Evolutionary conservation across 2,888 invertebrate species (phyloP).

Genomic region (Eupeodes luniger): DNA sequence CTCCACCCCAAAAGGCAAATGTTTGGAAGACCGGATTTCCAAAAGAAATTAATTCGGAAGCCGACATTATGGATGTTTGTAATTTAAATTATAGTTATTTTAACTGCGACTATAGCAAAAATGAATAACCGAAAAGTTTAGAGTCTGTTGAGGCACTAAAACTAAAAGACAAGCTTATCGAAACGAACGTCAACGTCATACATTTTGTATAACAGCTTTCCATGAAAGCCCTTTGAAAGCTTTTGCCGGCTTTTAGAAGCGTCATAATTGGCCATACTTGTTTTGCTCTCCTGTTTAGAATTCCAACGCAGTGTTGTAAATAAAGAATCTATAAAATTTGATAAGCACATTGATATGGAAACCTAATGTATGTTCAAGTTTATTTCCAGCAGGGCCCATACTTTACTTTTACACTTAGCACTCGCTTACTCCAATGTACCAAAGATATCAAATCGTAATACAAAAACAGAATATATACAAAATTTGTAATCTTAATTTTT

Average conservation of each 20-base stretch:
- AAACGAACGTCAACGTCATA: not conserved
- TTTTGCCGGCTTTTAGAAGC: not conserved
- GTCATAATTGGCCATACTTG: not conserved
- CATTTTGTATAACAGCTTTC: not conserved
- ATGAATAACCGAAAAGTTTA: not conserved
- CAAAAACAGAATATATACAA: too few species aligned
- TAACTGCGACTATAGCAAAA: not conserved
- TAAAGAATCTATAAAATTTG: too few species aligned
- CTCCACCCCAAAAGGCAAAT: constrained; percentile 83
- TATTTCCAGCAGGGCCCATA: too few species aligned
- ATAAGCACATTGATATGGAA: too few species aligned
- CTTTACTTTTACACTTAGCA: too few species aligned
- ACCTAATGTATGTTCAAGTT: too few species aligned
- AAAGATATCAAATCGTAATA: too few species aligned
- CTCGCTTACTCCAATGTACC: too few species aligned
- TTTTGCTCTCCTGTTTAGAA: too few species aligned
- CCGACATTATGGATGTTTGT: constrained; percentile 43
- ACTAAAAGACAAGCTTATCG: not conserved
- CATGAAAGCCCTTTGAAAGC: not conserved
- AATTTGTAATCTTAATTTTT: too few species aligned
- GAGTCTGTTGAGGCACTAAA: constrained; percentile 28
- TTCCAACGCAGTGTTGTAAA: too few species aligned
- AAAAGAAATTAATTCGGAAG: constrained; percentile 72
- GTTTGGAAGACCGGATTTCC: constrained; percentile 82
- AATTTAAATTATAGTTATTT: not conserved